Base-by-base conservation (phyloP, 2,888 invertebrate species). In the Caenorhabditis sulstoni region DNA sequence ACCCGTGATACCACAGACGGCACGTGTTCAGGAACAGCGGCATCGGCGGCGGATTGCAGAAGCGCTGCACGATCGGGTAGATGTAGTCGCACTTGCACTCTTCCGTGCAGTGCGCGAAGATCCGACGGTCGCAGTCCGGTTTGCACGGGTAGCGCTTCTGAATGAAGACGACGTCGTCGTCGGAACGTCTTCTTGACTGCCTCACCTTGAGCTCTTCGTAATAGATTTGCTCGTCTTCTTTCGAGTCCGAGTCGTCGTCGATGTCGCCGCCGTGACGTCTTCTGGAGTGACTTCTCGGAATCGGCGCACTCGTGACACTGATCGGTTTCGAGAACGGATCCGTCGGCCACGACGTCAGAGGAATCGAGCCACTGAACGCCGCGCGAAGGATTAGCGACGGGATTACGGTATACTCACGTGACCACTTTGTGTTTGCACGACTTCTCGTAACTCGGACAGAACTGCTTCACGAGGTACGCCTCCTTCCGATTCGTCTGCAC, bases 31-130 rank as follows among this genome's bases (percentile, higher is more conserved):
- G 74, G 73, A 87, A 87, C 14, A 87, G 35, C 8, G 87, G 87
- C 64, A 87, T 79, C 12, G 87, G 87, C 9, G 87, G 87, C 18
- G 87, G 87, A 58, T 87, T 87, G 76, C 87, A 87, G 83, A 87
- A 87, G 55, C 83, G 71, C 45, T 87, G 87, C 22, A 87, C 87
- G 3, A 78, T 16, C 18, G 87, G 87, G 67, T 87, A 87, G 45
- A 81, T 77, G 62, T 86, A 87, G 59, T 87, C 87, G 53, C 87
- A 87, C 65, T 87, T 87, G 67, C 87, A 87, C 45, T 86, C 84
- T n/a, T 83, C 79, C 3, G 87, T 87, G 52, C 87, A 87, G 57
- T 87, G 87, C 9, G 86, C 81, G 35, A 84, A 85, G 11, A 87
- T 70, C 23, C 84, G 66, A 2, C 55, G 65, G 49, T 87, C 85